Evolutionary conservation across 2,797 vertebrate genomes (phyloP).

Genomic region (Philypnodon macrostomus): DNA sequence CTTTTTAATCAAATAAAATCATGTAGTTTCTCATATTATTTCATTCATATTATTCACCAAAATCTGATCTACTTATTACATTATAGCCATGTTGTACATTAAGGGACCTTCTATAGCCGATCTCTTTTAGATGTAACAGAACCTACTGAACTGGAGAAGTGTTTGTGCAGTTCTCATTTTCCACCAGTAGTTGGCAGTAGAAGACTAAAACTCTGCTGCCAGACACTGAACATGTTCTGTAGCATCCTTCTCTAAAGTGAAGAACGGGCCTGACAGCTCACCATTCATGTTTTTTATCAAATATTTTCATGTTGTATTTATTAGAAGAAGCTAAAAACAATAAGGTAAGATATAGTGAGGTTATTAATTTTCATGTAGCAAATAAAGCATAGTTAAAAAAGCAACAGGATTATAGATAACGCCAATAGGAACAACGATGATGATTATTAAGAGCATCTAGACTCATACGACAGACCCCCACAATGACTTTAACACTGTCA

Average conservation of each 20-base stretch:
- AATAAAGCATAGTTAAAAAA: neutral
- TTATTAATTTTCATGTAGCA: neutral
- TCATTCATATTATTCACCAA: no score
- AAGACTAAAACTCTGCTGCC: constrained; percentile 57
- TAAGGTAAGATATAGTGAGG: neutral
- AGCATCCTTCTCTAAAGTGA: neutral
- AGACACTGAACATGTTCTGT: constrained; percentile 1
- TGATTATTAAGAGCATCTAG: no score
- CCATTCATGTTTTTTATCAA: neutral
- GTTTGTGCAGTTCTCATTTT: constrained; percentile 24
- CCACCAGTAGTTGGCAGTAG: constrained; percentile 70
- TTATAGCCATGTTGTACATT: no score
- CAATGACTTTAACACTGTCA: no score
- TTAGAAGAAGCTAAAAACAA: neutral
- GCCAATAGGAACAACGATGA: no score
- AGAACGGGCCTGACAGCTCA: neutral
- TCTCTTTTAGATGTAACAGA: neutral
- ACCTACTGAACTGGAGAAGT: constrained; percentile 1
- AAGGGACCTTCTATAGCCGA: no score
- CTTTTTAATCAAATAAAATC: no score
- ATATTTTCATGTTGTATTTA: constrained; percentile 2
- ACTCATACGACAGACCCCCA: no score
- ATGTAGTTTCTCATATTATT: no score
- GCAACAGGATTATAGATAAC: no score
- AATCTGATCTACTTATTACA: no score